phyloP scores from a whole-genome alignment of 2,113 vertebrate species.

The Sturnira hondurensis region DNA sequence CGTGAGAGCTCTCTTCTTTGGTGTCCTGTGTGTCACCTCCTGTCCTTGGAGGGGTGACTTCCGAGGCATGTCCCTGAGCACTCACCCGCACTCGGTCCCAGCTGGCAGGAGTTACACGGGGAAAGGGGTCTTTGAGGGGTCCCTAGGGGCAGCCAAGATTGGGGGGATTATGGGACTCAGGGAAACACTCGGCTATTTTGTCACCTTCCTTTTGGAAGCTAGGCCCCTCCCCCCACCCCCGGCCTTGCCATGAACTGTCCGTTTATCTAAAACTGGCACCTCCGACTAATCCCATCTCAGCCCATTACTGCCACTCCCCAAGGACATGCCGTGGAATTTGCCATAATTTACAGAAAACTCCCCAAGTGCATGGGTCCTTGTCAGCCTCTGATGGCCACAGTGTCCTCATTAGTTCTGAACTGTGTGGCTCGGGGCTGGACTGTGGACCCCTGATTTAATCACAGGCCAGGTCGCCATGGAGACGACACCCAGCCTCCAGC shows the following conservation, averaged over 20 bases:
- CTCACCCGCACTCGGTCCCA: no score
- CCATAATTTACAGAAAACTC: background rate
- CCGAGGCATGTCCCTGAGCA: rapidly evolving
- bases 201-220: background rate
- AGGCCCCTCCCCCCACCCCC: background rate
- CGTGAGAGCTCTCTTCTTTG: background rate
- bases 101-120: background rate
- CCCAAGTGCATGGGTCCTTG: rapidly evolving
- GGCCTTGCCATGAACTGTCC: background rate
- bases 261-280: rapidly evolving
- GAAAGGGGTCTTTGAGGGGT: background rate
- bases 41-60: background rate
- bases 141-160: background rate
- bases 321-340: background rate
- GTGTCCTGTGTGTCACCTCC: rapidly evolving
- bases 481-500: constrained; percentile 45
- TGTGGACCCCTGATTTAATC: constrained; percentile 65
- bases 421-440: constrained; percentile 63
- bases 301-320: background rate
- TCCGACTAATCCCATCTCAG: rapidly evolving
- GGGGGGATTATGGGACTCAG: background rate
- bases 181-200: background rate
- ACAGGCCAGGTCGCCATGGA: constrained; percentile 65
- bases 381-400: constrained; percentile 56
- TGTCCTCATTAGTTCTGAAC: constrained; percentile 65